Base-by-base conservation (phyloP, 2,888 invertebrate genomes). In the Meganola albula region DNA sequence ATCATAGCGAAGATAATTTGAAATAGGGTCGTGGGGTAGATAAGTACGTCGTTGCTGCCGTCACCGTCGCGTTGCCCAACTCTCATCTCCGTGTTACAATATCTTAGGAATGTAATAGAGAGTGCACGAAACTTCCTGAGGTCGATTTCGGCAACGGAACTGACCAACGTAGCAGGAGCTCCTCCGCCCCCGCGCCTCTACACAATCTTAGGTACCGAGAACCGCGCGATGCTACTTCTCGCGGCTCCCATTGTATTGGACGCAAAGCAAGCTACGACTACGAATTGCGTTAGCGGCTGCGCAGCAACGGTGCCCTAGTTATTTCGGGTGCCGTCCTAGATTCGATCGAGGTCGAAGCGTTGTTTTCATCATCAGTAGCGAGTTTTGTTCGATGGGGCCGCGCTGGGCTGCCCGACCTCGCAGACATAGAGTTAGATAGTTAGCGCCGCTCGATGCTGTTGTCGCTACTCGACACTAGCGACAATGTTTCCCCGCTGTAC, bases 321-420 rank as follows among this genome's bases (percentile, higher is more conserved):
- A 82, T 83, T 83, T 83, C 61, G 79, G 84, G 74, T 78, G 66
- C 67, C 68, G 83, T 73, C 77, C 83, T 80, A 83, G 73, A 76
- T 82, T 54, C 53, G 43, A 74, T 73, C 80, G 78, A 80, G 79
- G 83, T 69, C 80, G 63, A 65, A 73, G 69, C 70, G 72, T 65
- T 63, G 77, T 80, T 78, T 79, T 78, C 79, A 80, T 77, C 77
- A 78, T 71, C 73, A 72, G 55, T 63, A 66, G 58, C 63, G 57
- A 63, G 69, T 75, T 75, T 74, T 68, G 71, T 74, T 70, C 65
- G 74, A 74, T 73, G 80, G 77, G 79, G 82, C 80, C 82, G 51
- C 75, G 53, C 37, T 63, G 76, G 80, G 79, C 73, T 67, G 63
- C 31, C 43, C 64, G 74, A 63, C 70, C 74, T 69, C 70, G 74